These are phyloP conservation scores for Thamnophis elegans DNA, from an alignment of 2,797 vertebrate genomes.

Conservation along the genomic window DNA sequence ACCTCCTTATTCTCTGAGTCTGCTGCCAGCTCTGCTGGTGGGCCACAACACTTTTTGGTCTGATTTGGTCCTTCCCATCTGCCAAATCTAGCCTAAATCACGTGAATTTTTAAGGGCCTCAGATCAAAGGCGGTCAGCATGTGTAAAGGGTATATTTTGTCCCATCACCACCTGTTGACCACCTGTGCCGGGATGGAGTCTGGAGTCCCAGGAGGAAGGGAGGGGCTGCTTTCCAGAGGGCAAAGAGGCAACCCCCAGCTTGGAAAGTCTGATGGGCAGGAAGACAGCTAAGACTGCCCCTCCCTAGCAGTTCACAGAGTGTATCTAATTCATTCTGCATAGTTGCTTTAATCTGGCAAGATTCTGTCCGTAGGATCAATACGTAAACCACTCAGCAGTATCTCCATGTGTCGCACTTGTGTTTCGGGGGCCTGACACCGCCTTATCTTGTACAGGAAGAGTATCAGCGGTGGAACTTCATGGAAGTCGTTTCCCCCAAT, in stretches of 20 bases:
- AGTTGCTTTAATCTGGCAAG: neutral
- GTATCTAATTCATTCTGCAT: neutral
- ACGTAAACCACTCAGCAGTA: neutral
- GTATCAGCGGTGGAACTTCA: slow-evolving; percentile 84
- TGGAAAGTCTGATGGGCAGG: neutral
- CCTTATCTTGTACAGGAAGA: slow-evolving; percentile 75
- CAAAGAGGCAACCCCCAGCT: neutral
- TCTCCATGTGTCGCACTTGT: neutral
- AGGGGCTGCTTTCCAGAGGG: neutral
- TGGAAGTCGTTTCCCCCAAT: slow-evolving; percentile 91
- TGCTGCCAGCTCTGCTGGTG: too few relatives aligned
- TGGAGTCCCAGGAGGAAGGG: neutral
- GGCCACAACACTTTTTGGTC: too few relatives aligned
- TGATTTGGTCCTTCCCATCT: too few relatives aligned
- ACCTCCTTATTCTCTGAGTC: too few relatives aligned
- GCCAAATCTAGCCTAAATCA: too few relatives aligned
- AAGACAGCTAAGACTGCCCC: neutral
- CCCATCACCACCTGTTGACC: neutral
- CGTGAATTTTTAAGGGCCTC: neutral
- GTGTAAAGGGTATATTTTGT: neutral
- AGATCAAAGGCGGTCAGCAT: too few relatives aligned
- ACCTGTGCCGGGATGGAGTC: neutral
- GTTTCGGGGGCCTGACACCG: neutral
- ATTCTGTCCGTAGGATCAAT: neutral
- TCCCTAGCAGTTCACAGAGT: neutral